These are phyloP conservation scores for Anthonomus grandis DNA, from an alignment of 1,140 invertebrate genomes.

Conservation along the genomic window DNA sequence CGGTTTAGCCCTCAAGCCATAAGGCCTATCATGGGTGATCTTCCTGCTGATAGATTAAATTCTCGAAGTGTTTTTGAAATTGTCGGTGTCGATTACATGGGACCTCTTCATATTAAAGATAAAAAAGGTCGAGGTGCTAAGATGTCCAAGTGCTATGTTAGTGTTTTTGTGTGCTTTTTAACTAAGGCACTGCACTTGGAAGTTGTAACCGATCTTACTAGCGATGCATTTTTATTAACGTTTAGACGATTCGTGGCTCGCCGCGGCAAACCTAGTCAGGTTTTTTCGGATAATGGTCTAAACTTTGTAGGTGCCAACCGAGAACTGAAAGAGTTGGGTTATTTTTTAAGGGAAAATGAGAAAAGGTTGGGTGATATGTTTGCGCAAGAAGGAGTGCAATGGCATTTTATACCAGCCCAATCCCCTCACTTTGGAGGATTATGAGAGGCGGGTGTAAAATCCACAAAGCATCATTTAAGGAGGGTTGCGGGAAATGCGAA, in stretches of 20 bases:
- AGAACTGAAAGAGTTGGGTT: conserved; percentile 7
- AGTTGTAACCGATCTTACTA: not conserved
- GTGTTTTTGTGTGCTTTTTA: conserved; percentile 8
- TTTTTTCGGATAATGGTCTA: conserved; percentile 25
- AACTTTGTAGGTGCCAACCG: conserved; percentile 21
- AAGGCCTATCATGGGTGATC: not conserved
- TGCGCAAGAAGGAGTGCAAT: conserved; percentile 11
- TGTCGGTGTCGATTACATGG: not conserved
- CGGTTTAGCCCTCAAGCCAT: too few species aligned
- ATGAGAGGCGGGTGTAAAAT: conserved; percentile 19
- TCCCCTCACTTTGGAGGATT: conserved; percentile 29
- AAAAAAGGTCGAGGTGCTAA: not conserved
- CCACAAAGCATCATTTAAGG: conserved; percentile 17
- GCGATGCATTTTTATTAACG: not conserved
- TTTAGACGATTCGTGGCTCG: conserved; percentile 11
- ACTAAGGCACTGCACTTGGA: conserved; percentile 10
- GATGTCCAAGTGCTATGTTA: conserved; percentile 2
- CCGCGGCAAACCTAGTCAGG: not conserved
- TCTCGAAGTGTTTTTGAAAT: not conserved
- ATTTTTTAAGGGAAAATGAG: not conserved
- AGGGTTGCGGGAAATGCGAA: conserved; percentile 10
- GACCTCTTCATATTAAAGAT: conserved; percentile 4
- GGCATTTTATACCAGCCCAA: conserved; percentile 32
- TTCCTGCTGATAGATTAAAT: not conserved
- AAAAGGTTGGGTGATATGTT: not conserved